Percentiles rank a stretch among this genome's conserved stretches.
phyloP scores from a whole-genome alignment of 2,888 invertebrate genomes.

The Tinea pellionella region DNA sequence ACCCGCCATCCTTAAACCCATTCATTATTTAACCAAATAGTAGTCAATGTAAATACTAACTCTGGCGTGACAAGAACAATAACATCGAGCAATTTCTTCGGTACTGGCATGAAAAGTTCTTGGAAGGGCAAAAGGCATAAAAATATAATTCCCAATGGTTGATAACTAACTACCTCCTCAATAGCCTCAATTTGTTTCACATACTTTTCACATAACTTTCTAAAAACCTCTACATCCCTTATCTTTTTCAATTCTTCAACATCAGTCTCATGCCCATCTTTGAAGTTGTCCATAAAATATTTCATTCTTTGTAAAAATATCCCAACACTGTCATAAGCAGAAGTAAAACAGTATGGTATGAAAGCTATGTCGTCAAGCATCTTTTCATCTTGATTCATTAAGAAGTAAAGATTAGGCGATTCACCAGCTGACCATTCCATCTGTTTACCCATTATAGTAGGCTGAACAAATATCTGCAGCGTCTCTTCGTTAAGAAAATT shows the following conservation, averaged over 20 bases:
- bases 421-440: conserved; percentile 81
- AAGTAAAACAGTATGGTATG: conserved; percentile 67
- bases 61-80: conserved; percentile 73
- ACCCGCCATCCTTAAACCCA: no score
- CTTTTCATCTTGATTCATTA: conserved; percentile 75
- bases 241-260: conserved; percentile 72
- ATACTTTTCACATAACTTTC: conserved; percentile 75
- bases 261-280: conserved; percentile 76
- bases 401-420: conserved; percentile 77
- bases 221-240: conserved; percentile 74
- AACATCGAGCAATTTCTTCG: conserved; percentile 75
- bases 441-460: conserved; percentile 84
- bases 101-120: conserved; percentile 77
- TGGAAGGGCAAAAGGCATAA: conserved; percentile 79
- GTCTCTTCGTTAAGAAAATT: conserved; percentile 78
- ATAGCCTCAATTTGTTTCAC: conserved; percentile 76
- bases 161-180: conserved; percentile 72
- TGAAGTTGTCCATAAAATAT: conserved; percentile 74
- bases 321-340: conserved; percentile 73
- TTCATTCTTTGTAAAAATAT: conserved; percentile 75
- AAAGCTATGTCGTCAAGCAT: conserved; percentile 66
- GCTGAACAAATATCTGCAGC: conserved; percentile 82
- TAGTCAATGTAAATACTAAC: conserved; percentile 66
- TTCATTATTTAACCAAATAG: no score
- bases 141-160: conserved; percentile 79